Evolutionary conservation across 2,113 vertebrate genomes (phyloP).

Genomic region (Bombycilla garrulus): DNA sequence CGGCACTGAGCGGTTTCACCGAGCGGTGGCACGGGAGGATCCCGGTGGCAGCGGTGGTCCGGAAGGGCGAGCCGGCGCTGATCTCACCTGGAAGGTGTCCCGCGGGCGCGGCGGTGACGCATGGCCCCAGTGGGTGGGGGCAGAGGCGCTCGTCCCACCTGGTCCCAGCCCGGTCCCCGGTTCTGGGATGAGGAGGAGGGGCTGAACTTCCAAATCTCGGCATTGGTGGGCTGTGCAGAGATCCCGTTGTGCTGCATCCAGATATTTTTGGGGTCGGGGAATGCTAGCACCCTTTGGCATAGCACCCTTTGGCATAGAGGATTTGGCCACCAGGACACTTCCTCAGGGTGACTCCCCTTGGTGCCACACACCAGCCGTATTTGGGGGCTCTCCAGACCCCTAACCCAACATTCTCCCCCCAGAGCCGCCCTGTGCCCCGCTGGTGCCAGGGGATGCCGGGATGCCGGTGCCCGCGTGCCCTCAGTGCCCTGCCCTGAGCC

Average conservation of each 20-base stretch:
- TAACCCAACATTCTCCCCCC: rapidly evolving
- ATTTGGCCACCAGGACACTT: neutral
- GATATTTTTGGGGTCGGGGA: neutral
- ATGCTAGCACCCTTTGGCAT: neutral
- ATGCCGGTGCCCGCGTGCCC: conserved; percentile 62
- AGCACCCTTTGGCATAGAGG: neutral
- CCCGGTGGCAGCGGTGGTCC: neutral
- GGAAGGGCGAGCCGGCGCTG: neutral
- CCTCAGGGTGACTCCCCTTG: neutral
- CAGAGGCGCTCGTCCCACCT: neutral
- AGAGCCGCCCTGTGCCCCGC: rapidly evolving
- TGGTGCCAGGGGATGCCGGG: conserved; percentile 70
- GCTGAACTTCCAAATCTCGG: neutral
- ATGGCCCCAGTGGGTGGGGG: neutral
- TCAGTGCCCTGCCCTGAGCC: conserved; percentile 74
- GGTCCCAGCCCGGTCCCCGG: rapidly evolving
- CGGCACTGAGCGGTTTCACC: neutral
- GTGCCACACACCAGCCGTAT: rapidly evolving
- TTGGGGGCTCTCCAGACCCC: rapidly evolving
- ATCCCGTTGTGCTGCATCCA: rapidly evolving
- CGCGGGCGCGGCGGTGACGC: neutral
- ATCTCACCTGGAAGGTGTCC: conserved; percentile 31
- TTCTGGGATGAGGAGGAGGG: neutral
- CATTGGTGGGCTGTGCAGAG: neutral
- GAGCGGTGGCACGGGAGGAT: neutral